Conservation (phyloP, 2,113 vertebrate species). For the Lonchura striata region DNA sequence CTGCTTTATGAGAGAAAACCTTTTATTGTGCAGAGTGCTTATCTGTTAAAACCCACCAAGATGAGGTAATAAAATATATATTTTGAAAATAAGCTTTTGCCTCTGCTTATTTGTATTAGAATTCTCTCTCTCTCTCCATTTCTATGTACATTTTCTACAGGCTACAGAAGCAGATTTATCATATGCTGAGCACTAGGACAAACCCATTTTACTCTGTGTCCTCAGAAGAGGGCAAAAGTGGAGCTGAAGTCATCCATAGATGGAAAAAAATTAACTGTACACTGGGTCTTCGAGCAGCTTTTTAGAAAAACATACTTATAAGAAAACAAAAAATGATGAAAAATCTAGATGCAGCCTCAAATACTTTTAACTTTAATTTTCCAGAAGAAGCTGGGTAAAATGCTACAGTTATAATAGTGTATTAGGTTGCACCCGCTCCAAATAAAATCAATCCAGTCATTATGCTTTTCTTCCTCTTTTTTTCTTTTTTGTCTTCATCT, state of each 20-base stretch:
- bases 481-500: background rate
- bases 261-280: background rate
- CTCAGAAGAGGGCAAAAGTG: background rate
- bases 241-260: background rate
- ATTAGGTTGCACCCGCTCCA: constrained; percentile 13
- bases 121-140: background rate
- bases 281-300: background rate
- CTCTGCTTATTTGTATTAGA: background rate
- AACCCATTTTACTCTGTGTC: background rate
- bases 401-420: background rate
- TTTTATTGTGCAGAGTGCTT: background rate
- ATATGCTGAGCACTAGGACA: background rate
- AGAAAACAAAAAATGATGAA: background rate
- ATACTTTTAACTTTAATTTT: background rate
- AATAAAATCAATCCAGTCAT: constrained; percentile 35
- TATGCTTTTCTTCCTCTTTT: background rate
- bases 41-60: background rate
- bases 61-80: background rate
- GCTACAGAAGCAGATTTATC: background rate
- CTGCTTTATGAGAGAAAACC: background rate
- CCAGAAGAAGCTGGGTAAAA: background rate
- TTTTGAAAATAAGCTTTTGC: background rate
- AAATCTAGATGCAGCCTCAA: background rate
- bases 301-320: background rate
- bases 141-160: background rate